Base-by-base conservation (phyloP, 2,888 invertebrate species). In the Mimas tiliae region DNA sequence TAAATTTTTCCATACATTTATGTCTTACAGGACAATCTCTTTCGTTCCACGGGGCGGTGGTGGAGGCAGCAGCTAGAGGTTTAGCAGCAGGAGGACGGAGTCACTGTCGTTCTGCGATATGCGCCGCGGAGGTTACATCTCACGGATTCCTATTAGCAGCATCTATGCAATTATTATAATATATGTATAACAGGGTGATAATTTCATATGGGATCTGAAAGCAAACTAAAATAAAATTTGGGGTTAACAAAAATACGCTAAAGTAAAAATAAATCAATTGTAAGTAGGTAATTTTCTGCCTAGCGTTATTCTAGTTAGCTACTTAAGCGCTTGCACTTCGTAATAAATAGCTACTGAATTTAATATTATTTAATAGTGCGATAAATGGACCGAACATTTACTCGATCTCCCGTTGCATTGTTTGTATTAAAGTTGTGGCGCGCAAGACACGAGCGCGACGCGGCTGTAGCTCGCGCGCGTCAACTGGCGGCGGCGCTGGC, bases 361-460 rank as follows among this genome's bases (percentile, higher is more conserved):
- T 27, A 4, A 27, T 27, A 3, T 27, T 27, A 27, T 27, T 27
- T 27, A 27, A 27, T 4, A 4, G 27, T 27, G 27, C 27, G 1
- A 27, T 27, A 27, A 4, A 27, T 27, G 1, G 27, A 27, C n/a
- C n/a, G n/a, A n/a, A n/a, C n/a, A n/a, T n/a, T n/a, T n/a, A n/a
- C n/a, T n/a, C n/a, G n/a, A 51, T 51, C 27, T 33, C 33, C n/a
- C 7, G 53, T 34, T 42, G 42, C 8, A 42, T 42, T 11, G 9
- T 96, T 19, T 42, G 42, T 14, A 38, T 48, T 96, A 96, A 63
- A 92, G 90, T 94, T 98, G 72, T 98, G 98, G 98, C 97, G 98
- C 83, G 97, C 98, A 62, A 96, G 97, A 78, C 97, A 98, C 85
- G 98, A 98, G 85, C 94, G 98, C 76, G 98, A 98, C 86, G 95